Base-by-base conservation (phyloP, 1,140 invertebrate species). In the Ganaspis sp. region DNA sequence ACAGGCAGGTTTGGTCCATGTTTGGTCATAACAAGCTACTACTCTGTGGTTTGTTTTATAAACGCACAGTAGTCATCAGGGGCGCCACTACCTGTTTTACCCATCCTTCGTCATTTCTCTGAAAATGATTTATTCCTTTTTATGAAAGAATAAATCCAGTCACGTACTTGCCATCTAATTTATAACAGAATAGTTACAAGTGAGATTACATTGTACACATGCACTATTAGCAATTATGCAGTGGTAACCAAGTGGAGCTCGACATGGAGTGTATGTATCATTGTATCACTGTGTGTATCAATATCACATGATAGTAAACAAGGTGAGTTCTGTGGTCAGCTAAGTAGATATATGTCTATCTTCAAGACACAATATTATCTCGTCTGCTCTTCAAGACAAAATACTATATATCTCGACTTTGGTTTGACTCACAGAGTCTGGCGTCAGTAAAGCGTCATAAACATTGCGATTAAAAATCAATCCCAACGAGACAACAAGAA, bases 11-110 rank as follows among this genome's bases (percentile, higher is more conserved):
- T 64, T 64, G 58, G 12, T 34, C 58, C 77, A 70, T 83, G 77
- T 84, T 83, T 83, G 75, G 75, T 73, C 74, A 76, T 72, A 79
- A 76, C 45, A 72, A 21, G 53, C 17, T 53, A 53, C 38, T 6
- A 58, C 71, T 77, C 72, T 72, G 26, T 26, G 74, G 76, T 77
- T 79, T 72, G 73, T 73, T 81, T 72, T 26, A 70, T 77, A 76
- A 83, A 83, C 73, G 71, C 64, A 19, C 54, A n/a, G 9, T n/a
- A 72, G 70, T 53, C 64, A 42, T 40, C 29, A 76, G 64, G 19
- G n/a, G 49, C 72, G 77, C 74, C 69, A 79, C 58, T 64, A 64
- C 26, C 26, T 34, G 26, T 29, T 29, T 15, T 15, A 34, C 15
- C 58, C 23, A 15, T 21, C 11, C 23, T 12, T 26, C 21, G 11